Base-by-base conservation (phyloP, 1,140 invertebrate genomes). In the Panulirus ornatus region DNA sequence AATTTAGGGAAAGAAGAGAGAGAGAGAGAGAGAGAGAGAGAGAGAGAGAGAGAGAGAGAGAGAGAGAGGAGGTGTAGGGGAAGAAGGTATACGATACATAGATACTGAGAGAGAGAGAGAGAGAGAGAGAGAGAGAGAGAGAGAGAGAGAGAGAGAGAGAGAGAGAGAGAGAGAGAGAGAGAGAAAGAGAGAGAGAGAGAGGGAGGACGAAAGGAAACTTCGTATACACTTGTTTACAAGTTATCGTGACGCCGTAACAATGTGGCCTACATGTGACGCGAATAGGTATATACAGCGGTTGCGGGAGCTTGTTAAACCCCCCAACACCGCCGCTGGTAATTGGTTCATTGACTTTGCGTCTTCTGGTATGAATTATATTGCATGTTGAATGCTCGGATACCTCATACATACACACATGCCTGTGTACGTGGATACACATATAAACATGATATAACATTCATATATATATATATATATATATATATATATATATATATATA, bases 51-150 rank as follows among this genome's bases (percentile, higher is more conserved):
- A 40, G 70, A 19, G 19, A 71, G 30, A 36, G 70, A 40, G 19
- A 40, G 63, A 66, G 22, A 34, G 30, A 34, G 63, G 22, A 19
- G 63, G 22, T 58, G 51, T 11, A 11, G 51, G 11, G 11, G 11
- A 22, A 11, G 11, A 11, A 58, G 11, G 51, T 58, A 11, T 14
- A 9, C 9, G 51, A 58, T 22, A 66, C 22, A 22, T 22, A 58
- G 51, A 58, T 9, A 58, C 9, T 11, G 51, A 58, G 51, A 58
- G 51, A 58, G 51, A 58, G 51, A 58, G 51, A 58, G 51, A 58
- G 51, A 58, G 51, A 58, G 51, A 58, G 51, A 58, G 51, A 58
- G 51, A 58, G 51, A 58, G 51, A 58, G 51, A 58, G 51, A 58
- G 51, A 58, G 51, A 58, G 51, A 58, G 51, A 58, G 51, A 58